Conservation (phyloP, 2,113 vertebrate species). For the Smithornis capensis region DNA sequence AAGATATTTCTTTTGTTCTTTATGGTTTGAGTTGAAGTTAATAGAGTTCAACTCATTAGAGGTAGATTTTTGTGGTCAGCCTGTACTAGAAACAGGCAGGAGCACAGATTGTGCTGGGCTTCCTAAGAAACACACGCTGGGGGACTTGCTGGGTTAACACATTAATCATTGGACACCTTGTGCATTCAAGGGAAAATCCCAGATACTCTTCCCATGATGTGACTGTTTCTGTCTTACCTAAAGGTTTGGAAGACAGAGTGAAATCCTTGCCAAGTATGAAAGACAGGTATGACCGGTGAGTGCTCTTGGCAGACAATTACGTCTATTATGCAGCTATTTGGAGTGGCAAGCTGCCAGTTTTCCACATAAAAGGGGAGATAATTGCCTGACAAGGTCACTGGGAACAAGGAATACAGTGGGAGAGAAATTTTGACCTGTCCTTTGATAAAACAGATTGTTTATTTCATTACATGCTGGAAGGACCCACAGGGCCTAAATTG, state of each 20-base stretch:
- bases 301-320: neutral
- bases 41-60: neutral
- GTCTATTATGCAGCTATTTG: slow-evolving; percentile 7
- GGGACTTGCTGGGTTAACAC: neutral
- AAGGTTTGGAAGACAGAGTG: neutral
- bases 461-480: neutral
- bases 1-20: neutral
- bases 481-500: neutral
- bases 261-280: neutral
- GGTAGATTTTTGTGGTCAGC: neutral
- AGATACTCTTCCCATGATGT: neutral
- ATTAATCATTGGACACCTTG: neutral
- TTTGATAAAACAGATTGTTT: neutral
- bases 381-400: neutral
- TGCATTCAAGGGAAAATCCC: slow-evolving; percentile 24
- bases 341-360: slow-evolving; percentile 4
- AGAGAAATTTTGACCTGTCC: neutral
- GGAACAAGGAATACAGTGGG: neutral
- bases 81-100: neutral
- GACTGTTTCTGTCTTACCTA: neutral
- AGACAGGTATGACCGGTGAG: neutral
- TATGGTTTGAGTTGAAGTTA: neutral
- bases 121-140: neutral
- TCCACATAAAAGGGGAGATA: neutral
- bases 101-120: neutral